Conservation (phyloP, 2,888 invertebrate genomes). For the Oxyscelio sp. region DNA sequence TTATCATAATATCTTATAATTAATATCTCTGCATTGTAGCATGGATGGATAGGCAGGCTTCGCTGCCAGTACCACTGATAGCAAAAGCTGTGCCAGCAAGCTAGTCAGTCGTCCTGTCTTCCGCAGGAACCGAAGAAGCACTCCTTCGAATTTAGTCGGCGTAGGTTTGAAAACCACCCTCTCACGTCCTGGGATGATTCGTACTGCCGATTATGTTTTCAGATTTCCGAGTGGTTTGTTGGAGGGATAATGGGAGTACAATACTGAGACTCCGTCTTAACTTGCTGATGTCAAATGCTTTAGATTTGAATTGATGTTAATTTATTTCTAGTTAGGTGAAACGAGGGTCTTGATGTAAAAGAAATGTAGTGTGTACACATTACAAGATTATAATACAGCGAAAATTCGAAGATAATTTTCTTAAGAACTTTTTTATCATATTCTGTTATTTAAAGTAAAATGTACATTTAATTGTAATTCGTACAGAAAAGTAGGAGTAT, state of each 20-base stretch:
- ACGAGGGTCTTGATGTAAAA: slow-evolving; percentile 20
- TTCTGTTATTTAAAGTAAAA: too few relatives aligned
- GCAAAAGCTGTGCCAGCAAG: slow-evolving; percentile 85
- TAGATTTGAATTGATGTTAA: slow-evolving; percentile 36
- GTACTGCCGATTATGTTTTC: slow-evolving; percentile 73
- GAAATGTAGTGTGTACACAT: too few relatives aligned
- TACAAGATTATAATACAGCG: too few relatives aligned
- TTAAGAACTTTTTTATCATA: too few relatives aligned
- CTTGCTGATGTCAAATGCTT: slow-evolving; percentile 57
- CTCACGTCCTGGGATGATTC: slow-evolving; percentile 65
- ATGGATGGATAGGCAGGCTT: slow-evolving; percentile 88
- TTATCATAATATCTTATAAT: slow-evolving; percentile 89
- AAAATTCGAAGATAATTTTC: too few relatives aligned
- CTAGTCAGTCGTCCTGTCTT: slow-evolving; percentile 79
- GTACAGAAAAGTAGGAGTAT: too few relatives aligned
- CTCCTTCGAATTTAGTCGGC: slow-evolving; percentile 77
- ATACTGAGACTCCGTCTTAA: too few relatives aligned
- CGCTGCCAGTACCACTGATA: slow-evolving; percentile 87
- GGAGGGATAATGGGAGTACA: slow-evolving; percentile 49
- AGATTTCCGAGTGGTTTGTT: slow-evolving; percentile 65
- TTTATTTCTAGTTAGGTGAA: slow-evolving; percentile 30
- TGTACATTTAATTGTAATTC: too few relatives aligned
- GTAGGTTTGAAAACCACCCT: slow-evolving; percentile 74
- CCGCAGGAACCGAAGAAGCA: slow-evolving; percentile 81
- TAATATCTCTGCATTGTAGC: slow-evolving; percentile 88